Evolutionary conservation across 2,797 vertebrate species (phyloP), one percentile per base, ranked within the genome.

Genomic region (Bryconaethiops microstoma): DNA sequence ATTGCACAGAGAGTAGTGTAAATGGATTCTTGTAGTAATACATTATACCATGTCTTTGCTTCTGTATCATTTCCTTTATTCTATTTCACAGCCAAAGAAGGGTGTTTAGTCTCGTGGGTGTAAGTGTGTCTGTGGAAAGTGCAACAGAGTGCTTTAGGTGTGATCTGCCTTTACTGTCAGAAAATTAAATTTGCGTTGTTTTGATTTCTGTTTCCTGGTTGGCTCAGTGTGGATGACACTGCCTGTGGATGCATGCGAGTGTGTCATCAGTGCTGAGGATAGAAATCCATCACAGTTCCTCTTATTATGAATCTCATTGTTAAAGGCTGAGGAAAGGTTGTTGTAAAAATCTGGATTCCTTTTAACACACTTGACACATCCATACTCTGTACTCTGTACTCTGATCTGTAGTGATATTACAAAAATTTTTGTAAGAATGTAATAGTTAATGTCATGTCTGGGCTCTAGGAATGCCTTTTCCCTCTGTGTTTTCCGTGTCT

Each of bases 121-220:
- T 57, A n/a, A 74, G 71, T 65, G 71, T 80, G 74, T 74, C 64
- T 69, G 79, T 75, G 73, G 79, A 70, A 81, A 70, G 64, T 69
- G 48, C 79, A 62, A 64, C 73, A 69, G 39, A 69, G 39, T 70
- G 79, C 52, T 70, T 73, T 69, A 75, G 72, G 72, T 80, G 79
- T 76, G 65, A 76, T 76, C 79, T 16, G 79, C 54, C 29, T 76
- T 67, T 52, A 52, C 67, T 9, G 65, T 60, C 79, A 81, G 68
- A 74, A 76, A 57, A 70, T 70, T 65, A 48, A 67, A 68, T 79
- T 74, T 40, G 72, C 67, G 21, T 16, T 50, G 39, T 52, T 57
- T 76, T 13, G 10, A 25, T 81, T 81, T 67, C 65, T 76, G 57
- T 62, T 70, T 57, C 62, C 78, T 64, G 55, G 65, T 71, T 48